phyloP scores from a whole-genome alignment of 35 echinoderm and acorn worm species.

The Ophiothrix spiculata region DNA sequence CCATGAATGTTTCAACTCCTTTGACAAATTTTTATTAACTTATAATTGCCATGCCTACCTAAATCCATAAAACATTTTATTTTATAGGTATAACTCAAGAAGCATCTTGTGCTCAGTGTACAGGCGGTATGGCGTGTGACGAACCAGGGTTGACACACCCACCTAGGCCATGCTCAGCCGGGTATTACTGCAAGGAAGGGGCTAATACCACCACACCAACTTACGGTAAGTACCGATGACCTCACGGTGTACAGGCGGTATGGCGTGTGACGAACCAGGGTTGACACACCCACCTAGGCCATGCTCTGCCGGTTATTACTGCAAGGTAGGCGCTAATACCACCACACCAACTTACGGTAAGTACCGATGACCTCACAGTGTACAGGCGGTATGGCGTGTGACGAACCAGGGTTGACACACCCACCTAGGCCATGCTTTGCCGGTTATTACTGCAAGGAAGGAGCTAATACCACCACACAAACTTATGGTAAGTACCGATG shows the following conservation, averaged over 20 bases:
- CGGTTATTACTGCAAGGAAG: slow-evolving; percentile 85
- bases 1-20: no score
- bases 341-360: slow-evolving; percentile 4
- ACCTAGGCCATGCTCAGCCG: slow-evolving; percentile 64
- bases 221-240: slow-evolving; percentile 60
- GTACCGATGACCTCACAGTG: slow-evolving; percentile 49
- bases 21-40: not conserved
- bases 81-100: slow-evolving; percentile 45
- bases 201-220: slow-evolving; percentile 77
- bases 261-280: slow-evolving; percentile 72
- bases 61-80: not conserved
- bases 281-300: slow-evolving; percentile 57
- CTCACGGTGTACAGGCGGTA: slow-evolving; percentile 80
- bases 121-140: slow-evolving; percentile 85
- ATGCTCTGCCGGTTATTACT: slow-evolving; percentile 89
- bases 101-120: slow-evolving; percentile 65
- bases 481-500: slow-evolving; percentile 61
- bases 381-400: slow-evolving; percentile 83
- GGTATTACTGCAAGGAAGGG: slow-evolving; percentile 83
- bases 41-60: not conserved
- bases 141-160: slow-evolving; percentile 62
- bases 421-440: slow-evolving; percentile 70
- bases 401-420: slow-evolving; percentile 58
- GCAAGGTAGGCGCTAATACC: slow-evolving; percentile 62
- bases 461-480: slow-evolving; percentile 72